phyloP scores from a whole-genome alignment of 2,888 invertebrate species.

The Apoderus coryli region DNA sequence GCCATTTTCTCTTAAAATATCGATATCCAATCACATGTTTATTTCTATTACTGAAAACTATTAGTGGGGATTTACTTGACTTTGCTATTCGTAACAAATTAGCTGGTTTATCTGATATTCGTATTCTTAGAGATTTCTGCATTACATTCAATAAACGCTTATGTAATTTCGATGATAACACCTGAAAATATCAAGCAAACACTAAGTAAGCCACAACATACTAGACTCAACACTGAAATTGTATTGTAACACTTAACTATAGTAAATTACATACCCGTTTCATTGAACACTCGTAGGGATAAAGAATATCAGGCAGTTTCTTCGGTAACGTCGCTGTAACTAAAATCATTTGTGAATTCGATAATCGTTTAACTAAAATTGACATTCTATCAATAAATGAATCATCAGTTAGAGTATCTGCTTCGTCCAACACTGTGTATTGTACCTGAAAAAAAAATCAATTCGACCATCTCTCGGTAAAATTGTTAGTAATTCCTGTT shows the following conservation, averaged over 20 bases:
- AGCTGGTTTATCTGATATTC: conserved; percentile 52
- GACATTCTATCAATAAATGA: conserved; percentile 62
- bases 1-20: conserved; percentile 65
- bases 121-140: conserved; percentile 53
- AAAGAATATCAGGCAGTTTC: conserved; percentile 48
- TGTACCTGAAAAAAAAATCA: conserved; percentile 32
- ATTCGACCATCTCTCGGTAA: too few species aligned
- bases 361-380: conserved; percentile 51
- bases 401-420: conserved; percentile 81
- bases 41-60: conserved; percentile 75
- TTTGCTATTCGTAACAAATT: conserved; percentile 56
- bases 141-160: conserved; percentile 27
- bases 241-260: too few species aligned
- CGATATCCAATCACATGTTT: conserved; percentile 65
- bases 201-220: too few species aligned
- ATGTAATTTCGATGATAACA: conserved; percentile 65
- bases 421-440: conserved; percentile 81
- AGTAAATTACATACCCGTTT: conserved; percentile 35
- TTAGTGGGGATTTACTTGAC: conserved; percentile 48
- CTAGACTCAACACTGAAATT: too few species aligned
- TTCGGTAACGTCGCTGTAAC: conserved; percentile 83
- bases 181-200: too few species aligned
- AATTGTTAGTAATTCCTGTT: too few species aligned
- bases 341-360: conserved; percentile 65
- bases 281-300: conserved; percentile 30